A percentile compares a stretch with the other conserved stretches of the same genome.
Conservation (phyloP, 2,888 invertebrate genomes). For the Quadroppia sp. region DNA sequence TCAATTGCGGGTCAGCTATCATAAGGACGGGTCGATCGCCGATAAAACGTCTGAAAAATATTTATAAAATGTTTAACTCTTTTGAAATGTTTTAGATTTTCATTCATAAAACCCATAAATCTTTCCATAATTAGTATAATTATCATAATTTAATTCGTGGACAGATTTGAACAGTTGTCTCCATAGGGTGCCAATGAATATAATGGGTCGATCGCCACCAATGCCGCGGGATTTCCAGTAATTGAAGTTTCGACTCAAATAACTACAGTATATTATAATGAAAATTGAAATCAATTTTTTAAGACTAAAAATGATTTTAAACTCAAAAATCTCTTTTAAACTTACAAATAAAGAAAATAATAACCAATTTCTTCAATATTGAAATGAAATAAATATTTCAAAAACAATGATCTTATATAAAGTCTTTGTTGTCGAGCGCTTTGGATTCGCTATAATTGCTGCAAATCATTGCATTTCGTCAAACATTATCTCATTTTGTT, state of each 20-base stretch:
- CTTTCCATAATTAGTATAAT: slow-evolving; percentile 32
- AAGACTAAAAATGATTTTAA: no score
- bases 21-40: slow-evolving; percentile 2
- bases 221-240: slow-evolving; percentile 31
- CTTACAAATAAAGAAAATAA: no score
- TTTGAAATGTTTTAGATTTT: no score
- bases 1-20: slow-evolving; percentile 41
- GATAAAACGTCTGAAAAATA: not conserved
- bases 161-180: not conserved
- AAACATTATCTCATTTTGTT: no score
- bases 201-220: not conserved
- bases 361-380: no score
- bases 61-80: not conserved
- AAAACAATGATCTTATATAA: no score
- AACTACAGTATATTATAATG: slow-evolving; percentile 6
- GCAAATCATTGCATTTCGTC: no score
- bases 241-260: slow-evolving; percentile 12
- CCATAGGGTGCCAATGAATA: not conserved
- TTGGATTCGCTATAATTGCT: no score
- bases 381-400: no score
- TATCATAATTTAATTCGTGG: not conserved
- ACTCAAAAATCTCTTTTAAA: no score
- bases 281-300: no score
- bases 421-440: no score
- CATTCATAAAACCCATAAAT: slow-evolving; percentile 25